These are phyloP conservation scores for Suricata suricatta DNA, from an alignment of 2,113 vertebrate species.

Conservation along the genomic window DNA sequence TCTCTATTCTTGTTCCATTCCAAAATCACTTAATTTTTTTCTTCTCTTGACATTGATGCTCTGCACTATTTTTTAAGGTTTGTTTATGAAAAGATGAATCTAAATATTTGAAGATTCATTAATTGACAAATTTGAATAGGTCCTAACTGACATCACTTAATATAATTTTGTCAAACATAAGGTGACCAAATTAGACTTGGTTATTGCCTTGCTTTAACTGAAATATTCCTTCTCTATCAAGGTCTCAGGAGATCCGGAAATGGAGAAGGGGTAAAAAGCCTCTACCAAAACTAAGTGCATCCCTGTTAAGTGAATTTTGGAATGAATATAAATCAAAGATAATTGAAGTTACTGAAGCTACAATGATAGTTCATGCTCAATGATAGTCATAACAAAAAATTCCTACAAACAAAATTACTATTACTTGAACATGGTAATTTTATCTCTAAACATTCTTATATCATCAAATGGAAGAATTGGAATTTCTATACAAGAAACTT, in stretches of 20 bases:
- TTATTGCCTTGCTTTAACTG: not conserved
- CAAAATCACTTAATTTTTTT: not conserved
- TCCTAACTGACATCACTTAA: not conserved
- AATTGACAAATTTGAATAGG: not conserved
- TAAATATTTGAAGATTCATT: not conserved
- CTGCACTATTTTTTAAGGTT: not conserved
- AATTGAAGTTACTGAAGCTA: not conserved
- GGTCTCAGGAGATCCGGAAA: not conserved
- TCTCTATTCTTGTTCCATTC: not conserved
- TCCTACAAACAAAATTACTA: not conserved
- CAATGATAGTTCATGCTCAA: not conserved
- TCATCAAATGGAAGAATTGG: not conserved
- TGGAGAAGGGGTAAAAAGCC: not conserved
- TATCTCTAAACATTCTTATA: not conserved
- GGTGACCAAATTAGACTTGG: not conserved
- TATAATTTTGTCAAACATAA: not conserved
- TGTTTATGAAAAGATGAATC: not conserved
- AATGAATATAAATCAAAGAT: not conserved
- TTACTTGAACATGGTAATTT: not conserved
- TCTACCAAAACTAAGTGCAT: not conserved
- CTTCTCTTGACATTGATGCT: not conserved
- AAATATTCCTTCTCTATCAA: not conserved
- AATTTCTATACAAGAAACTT: not conserved
- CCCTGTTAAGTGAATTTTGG: not conserved
- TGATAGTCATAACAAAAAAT: not conserved